Conservation (phyloP, 2,888 invertebrate species). For the Nysson spinosus region DNA sequence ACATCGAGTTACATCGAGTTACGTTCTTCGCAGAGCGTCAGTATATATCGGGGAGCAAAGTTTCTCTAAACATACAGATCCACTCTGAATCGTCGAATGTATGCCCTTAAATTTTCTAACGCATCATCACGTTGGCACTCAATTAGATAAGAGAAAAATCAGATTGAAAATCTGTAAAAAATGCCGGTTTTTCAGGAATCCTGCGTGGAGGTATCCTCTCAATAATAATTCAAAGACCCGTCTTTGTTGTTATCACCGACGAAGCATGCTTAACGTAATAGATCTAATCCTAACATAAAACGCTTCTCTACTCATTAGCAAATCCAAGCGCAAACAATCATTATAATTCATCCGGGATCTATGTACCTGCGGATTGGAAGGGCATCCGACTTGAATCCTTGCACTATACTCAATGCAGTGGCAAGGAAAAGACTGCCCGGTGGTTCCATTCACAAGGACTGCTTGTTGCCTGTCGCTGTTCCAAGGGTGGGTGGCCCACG, state of each 20-base stretch:
- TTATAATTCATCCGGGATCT: constrained; percentile 97
- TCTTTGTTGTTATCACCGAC: not conserved
- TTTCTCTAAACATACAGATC: no score
- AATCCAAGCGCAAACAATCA: constrained; percentile 88
- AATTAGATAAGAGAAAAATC: no score
- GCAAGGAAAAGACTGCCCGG: constrained; percentile 81
- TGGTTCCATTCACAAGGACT: constrained; percentile 81
- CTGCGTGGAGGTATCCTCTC: constrained; percentile 68
- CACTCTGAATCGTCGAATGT: no score
- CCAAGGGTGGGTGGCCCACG: constrained; percentile 76
- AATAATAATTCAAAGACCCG: not conserved
- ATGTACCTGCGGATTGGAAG: constrained; percentile 92
- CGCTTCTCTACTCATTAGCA: constrained; percentile 75
- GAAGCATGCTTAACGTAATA: constrained; percentile 2
- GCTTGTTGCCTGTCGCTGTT: constrained; percentile 83
- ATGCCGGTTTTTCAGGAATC: constrained; percentile 76
- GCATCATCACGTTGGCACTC: no score
- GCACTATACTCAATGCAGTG: constrained; percentile 90
- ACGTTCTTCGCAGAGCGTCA: no score
- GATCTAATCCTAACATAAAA: not conserved
- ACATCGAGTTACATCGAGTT: no score
- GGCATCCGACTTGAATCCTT: constrained; percentile 93
- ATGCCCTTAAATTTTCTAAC: no score
- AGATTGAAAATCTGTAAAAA: no score
- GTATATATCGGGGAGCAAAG: no score